Conservation (phyloP, 1,140 invertebrate genomes). For the Apis mellifera region Amel_HAv3.1 CM009936.2:5206001-5206500, state of each 20-base stretch:
- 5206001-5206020: too few relatives aligned
- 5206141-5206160: too few relatives aligned
- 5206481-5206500: neutral
- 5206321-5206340: neutral
- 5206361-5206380: conserved; percentile 1
- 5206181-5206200: neutral
- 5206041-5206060: too few relatives aligned
- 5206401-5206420: too few relatives aligned
- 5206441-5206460: neutral
- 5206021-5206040: too few relatives aligned
- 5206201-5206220: neutral
- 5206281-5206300: conserved; percentile 18
- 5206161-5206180: neutral
- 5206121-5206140: too few relatives aligned
- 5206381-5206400: neutral
- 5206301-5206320: conserved; percentile 20
- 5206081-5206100: too few relatives aligned
- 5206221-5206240: neutral
- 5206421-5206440: neutral
- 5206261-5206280: neutral
- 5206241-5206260: conserved; percentile 10
- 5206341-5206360: conserved; percentile 5
- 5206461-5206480: too few relatives aligned
- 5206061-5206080: too few relatives aligned
- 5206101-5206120: too few relatives aligned